Conservation (phyloP, 1,140 invertebrate genomes). For the Caenorhabditis latens region DNA sequence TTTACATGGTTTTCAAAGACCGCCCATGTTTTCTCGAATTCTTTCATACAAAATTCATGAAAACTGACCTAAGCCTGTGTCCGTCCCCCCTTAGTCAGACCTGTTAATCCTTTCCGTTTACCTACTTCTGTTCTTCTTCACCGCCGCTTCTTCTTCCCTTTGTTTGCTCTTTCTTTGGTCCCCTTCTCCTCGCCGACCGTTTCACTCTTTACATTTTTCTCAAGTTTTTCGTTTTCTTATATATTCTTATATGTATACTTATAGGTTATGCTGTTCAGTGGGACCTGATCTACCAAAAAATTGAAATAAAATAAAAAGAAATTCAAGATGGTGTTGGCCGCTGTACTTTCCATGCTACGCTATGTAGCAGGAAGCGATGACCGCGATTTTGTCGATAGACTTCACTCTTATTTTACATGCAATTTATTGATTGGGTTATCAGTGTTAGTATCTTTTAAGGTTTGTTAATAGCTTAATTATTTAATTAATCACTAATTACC, state of each 20-base stretch:
- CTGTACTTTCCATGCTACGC: conserved; percentile 68
- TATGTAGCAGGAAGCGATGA: conserved; percentile 68
- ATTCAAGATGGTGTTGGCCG: conserved; percentile 68
- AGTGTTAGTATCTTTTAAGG: conserved; percentile 67
- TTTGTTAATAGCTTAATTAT: not conserved
- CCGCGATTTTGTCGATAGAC: conserved; percentile 69
- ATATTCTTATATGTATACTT: not conserved
- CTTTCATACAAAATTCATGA: not conserved
- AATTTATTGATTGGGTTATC: conserved; percentile 67
- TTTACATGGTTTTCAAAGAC: too few species aligned
- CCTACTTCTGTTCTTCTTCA: not conserved
- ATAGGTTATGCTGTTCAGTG: conserved; percentile 42
- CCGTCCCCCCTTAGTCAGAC: too few species aligned
- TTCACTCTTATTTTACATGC: conserved; percentile 68
- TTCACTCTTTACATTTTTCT: conserved; percentile 7
- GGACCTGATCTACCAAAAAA: conserved; percentile 7
- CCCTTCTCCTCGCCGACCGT: not conserved
- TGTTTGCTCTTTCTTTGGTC: conserved; percentile 26
- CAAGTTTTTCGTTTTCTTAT: not conserved
- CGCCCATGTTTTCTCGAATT: not conserved
- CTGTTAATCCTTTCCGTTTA: conserved; percentile 25
- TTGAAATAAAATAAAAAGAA: not conserved
- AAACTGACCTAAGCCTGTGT: conserved; percentile 2
- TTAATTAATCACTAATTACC: not conserved
- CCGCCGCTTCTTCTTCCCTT: conserved; percentile 8